These are phyloP conservation scores for Syrmaticus mikado DNA, from an alignment of 2,113 vertebrate species.

Conservation along the genomic window DNA sequence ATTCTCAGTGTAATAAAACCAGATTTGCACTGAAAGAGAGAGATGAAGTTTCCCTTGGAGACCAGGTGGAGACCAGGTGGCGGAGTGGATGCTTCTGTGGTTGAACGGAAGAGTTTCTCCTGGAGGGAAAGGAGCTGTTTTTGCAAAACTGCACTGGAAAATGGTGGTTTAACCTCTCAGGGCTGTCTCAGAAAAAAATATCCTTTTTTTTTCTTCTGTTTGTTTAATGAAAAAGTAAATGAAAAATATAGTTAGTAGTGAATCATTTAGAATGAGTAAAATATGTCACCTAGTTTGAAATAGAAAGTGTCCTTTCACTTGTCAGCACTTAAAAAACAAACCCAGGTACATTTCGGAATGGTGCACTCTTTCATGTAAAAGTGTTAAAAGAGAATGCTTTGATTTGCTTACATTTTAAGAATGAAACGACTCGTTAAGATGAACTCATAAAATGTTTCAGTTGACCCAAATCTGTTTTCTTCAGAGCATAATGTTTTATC, in stretches of 20 bases:
- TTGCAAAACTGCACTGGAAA: background rate
- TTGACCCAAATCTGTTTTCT: conserved; percentile 66
- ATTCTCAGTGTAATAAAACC: background rate
- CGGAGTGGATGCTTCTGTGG: background rate
- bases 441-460: conserved; percentile 33
- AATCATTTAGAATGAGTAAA: background rate
- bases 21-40: background rate
- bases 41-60: background rate
- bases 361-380: conserved; percentile 24
- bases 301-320: conserved; percentile 1
- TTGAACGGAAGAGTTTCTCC: background rate
- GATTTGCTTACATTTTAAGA: conserved; percentile 46
- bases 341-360: conserved; percentile 9
- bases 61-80: background rate
- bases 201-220: background rate
- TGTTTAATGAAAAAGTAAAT: background rate
- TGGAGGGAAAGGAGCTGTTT: background rate
- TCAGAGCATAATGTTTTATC: background rate
- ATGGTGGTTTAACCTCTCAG: background rate
- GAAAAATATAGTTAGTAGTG: background rate
- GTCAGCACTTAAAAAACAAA: conserved; percentile 27
- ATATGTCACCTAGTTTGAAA: background rate
- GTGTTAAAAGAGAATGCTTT: conserved; percentile 42
- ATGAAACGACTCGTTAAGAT: conserved; percentile 40
- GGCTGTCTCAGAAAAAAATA: background rate